Evolutionary conservation across 2,888 invertebrate genomes (phyloP).

Genomic region (Apantesis nais): DNA sequence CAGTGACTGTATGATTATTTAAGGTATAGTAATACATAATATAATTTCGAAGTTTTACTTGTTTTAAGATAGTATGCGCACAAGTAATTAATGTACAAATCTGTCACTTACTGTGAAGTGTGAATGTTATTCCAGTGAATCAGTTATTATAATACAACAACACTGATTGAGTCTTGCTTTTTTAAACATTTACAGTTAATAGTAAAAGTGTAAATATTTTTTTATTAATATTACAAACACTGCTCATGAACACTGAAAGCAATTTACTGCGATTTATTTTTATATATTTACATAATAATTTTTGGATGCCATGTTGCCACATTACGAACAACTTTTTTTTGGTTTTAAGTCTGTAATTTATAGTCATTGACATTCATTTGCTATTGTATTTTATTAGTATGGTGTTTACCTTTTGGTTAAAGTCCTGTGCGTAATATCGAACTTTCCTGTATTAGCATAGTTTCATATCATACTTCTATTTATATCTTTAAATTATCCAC

Average conservation of each 20-base stretch:
- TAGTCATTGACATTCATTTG: constrained; percentile 14
- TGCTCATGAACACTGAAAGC: constrained; percentile 1
- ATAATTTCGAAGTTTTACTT: constrained; percentile 54
- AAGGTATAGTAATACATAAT: constrained; percentile 37
- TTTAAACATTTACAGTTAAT: not conserved
- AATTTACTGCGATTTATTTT: constrained; percentile 25
- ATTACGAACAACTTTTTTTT: constrained; percentile 31
- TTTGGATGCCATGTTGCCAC: constrained; percentile 37
- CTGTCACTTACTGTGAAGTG: constrained; percentile 54
- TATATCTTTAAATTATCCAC: constrained; percentile 1
- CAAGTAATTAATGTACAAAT: constrained; percentile 68
- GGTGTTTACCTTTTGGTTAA: not conserved
- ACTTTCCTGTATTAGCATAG: not conserved
- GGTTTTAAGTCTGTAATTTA: constrained; percentile 23
- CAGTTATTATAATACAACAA: constrained; percentile 38
- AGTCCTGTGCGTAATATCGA: not conserved
- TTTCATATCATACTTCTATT: constrained; percentile 12
- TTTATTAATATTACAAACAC: constrained; percentile 2
- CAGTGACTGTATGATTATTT: constrained; percentile 86
- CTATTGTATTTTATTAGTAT: constrained; percentile 5
- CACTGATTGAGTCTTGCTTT: constrained; percentile 41
- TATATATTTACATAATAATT: constrained; percentile 36
- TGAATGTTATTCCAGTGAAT: constrained; percentile 40
- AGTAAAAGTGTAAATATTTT: not conserved
- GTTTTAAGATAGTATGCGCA: constrained; percentile 67